phyloP scores from a whole-genome alignment of 2,113 vertebrate species.

The Pandion haliaetus region DNA sequence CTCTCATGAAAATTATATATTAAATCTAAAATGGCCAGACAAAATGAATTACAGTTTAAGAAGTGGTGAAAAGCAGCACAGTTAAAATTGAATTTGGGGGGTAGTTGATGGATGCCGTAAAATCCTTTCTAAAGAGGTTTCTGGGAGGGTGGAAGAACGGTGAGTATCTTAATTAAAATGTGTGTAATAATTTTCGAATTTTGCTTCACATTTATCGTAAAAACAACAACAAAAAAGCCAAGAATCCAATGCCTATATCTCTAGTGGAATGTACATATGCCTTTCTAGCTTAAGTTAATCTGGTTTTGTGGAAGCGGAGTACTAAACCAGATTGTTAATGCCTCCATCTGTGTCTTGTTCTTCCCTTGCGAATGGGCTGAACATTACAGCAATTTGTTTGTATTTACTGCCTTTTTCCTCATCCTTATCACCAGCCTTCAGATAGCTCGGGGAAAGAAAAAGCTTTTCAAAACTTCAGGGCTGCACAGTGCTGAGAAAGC shows the following conservation, averaged over 20 bases:
- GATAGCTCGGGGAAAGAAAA: constrained; percentile 24
- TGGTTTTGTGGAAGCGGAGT: constrained; percentile 44
- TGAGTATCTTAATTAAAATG: neutral
- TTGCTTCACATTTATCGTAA: neutral
- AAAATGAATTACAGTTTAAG: neutral
- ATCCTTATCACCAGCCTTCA: constrained; percentile 49
- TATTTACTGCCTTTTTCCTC: constrained; percentile 39
- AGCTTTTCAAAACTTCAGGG: constrained; percentile 47
- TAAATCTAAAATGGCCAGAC: neutral
- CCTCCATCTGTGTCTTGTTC: constrained; percentile 49
- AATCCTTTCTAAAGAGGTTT: neutral
- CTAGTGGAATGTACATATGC: neutral
- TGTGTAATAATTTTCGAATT: neutral
- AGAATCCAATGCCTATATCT: neutral
- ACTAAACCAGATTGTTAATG: constrained; percentile 52
- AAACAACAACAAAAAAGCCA: neutral
- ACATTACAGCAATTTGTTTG: constrained; percentile 41
- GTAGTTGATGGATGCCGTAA: neutral
- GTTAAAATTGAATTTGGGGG: neutral
- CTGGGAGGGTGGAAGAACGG: neutral
- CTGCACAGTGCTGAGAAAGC: constrained; percentile 35
- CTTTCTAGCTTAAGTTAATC: constrained; percentile 42
- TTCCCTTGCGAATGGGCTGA: constrained; percentile 37
- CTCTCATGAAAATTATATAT: constrained; percentile 36
- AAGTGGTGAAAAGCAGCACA: neutral